Evolutionary conservation across 2,888 invertebrate genomes (phyloP), one percentile per base, ranked within the genome.

Genomic region (Psococerastis gibbosa): DNA sequence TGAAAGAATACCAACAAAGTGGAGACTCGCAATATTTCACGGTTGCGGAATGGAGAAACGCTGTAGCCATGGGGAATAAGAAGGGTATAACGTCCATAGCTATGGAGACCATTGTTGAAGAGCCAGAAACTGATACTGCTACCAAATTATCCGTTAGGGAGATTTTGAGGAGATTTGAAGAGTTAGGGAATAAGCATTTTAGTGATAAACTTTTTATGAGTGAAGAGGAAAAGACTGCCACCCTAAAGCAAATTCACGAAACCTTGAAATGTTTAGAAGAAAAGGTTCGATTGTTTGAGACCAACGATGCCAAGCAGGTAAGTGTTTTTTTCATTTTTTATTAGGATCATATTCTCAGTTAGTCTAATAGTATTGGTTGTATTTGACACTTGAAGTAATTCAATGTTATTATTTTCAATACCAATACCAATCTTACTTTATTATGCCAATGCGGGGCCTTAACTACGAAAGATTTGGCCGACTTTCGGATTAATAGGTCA

Each of bases 101-200:
- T 18, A 82, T 83, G 82, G 82, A 81, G 61, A 83, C 83, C 42
- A 83, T 83, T 49, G 71, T 78, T 46, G 83, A 83, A 60, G 83
- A 83, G 55, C 71, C 71, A 27, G 66, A 65, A 35, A 49, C 50
- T n/a, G 82, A 83, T 57, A 57, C 55, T 1, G 76, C 75, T n/a
- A 48, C 48, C 18, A 83, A 84, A 64, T 71, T 83, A 54, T 82
- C 83, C 49, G 83, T 83, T 49, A 77, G 78, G 57, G 83, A 81
- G 57, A 83, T 84, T 52, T 66, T 83, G 53, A 81, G 81, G 44
- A 68, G 83, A 50, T 84, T 84, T 62, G 84, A 83, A 62, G 75
- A 75, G 56, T 66, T 78, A 51, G 70, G 61, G 43, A 55, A 44
- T 17, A 45, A 35, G 35, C 46, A 33, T 23, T 32, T 20, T 27